Base-by-base conservation (phyloP, 2,113 vertebrate species). In the Zosterops borbonicus region DNA sequence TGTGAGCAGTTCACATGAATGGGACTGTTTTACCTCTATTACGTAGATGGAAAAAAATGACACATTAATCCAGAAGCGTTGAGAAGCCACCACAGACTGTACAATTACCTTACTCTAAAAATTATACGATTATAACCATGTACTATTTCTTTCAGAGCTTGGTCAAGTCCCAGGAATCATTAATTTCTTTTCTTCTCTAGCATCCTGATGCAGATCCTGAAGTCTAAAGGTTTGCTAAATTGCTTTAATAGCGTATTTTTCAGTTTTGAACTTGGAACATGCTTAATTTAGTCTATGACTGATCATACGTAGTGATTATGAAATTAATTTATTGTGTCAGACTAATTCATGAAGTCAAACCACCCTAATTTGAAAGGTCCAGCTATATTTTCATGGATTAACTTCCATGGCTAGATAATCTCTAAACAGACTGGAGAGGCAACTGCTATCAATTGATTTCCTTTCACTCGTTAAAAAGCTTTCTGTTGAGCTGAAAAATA, bases 361-460 rank as follows among this genome's bases (percentile, higher is more conserved):
- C n/a, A 81, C 14, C 7, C 23, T 68, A 25, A 64, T 58, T 91
- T 83, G 87, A 79, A 87, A 90, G 20, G 44, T 64, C 15, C 28
- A 92, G 53, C 9, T 94, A 47, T 68, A 71, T 76, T 75, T 95
- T 90, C 65, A 64, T 80, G 68, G 56, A 73, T 85, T 95, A 88
- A 20, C n/a, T 83, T 78, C 60, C 35, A 65, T 35, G 49, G 62
- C 64, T 58, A 80, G 80, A 53, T 94, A 96, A 95, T 95, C 44
- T 95, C 86, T 80, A 75, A 89, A 64, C 27, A 94, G 67, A 74
- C 75, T 47, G 80, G 67, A 91, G 92, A 94, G 71, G 53, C 53
- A 75, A 92, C 92, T 31, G 76, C 94, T 97, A 96, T 59, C 49
- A 95, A 98, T 97, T 97, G 97, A 98, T 98, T 98, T 97, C n/a